A percentile compares a stretch with the other conserved stretches of the same genome.
Evolutionary conservation across 2,797 vertebrate species (phyloP).

Genomic region (Acipenser oxyrinchus): DNA sequence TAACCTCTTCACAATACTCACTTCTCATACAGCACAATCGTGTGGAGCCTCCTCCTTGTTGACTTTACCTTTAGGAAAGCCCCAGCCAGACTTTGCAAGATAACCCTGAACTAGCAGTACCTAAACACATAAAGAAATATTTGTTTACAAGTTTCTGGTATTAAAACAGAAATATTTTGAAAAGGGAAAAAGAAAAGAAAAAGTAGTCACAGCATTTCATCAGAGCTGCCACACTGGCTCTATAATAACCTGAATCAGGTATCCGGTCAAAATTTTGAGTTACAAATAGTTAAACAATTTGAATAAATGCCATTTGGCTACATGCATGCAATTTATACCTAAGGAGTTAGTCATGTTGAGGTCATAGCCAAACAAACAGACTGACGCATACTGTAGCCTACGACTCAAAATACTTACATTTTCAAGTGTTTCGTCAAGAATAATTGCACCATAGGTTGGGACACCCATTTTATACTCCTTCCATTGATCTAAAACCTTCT

Average conservation of each 20-base stretch:
- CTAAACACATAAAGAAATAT: conserved; percentile 41
- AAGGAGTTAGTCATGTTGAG: too few relatives aligned
- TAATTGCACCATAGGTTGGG: conserved; percentile 97
- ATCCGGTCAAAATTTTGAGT: background rate
- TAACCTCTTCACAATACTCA: conserved; percentile 32
- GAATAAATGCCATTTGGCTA: background rate
- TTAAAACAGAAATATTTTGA: conserved; percentile 3
- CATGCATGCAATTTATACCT: too few relatives aligned
- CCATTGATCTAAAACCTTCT: conserved; percentile 92
- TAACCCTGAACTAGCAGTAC: conserved; percentile 93
- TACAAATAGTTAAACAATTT: conserved; percentile 8
- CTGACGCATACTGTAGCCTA: too few relatives aligned
- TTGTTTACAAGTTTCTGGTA: conserved; percentile 12
- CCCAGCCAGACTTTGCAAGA: conserved; percentile 95
- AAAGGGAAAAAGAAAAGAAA: conserved; percentile 1
- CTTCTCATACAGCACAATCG: conserved; percentile 93
- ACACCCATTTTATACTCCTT: conserved; percentile 99
- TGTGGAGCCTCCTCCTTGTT: conserved; percentile 95
- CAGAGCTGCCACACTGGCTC: background rate
- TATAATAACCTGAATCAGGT: too few relatives aligned
- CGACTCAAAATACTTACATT: conserved; percentile 64
- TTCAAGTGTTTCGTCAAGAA: conserved; percentile 88
- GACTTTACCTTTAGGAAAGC: conserved; percentile 97
- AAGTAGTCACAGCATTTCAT: background rate
- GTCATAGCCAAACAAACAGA: too few relatives aligned